Evolutionary conservation across 1,140 invertebrate genomes (phyloP), one percentile per base, ranked within the genome.

Genomic region (Ericerus pela): DNA sequence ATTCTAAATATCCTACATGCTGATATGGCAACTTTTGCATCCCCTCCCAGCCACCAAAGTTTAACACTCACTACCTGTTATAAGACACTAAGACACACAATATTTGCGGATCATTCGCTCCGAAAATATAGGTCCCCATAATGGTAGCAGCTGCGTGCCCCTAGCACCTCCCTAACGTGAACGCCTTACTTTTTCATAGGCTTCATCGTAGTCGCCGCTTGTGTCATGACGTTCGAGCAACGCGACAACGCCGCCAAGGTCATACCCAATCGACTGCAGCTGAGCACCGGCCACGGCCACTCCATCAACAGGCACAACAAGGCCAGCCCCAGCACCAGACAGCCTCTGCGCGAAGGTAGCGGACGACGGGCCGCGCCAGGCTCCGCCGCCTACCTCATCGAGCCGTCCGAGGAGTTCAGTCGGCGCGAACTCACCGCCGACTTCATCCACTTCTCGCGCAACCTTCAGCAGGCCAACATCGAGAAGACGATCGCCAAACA

Each of bases 191-290:
- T 41, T 14, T 33, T 70, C 72, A 27, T 68, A 88, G 85, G 87
- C 16, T 90, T 94, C 65, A 89, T 92, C 55, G 86, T 94, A 3
- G 88, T 93, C 1, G 88, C 89, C 5, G 87, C 88, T 0, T 92
- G 88, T 62, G 89, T 94, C n/a, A 89, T 93, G 86, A 92, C 88
- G 0, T 93, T 92, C 63, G 88, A 92, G 66, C 86, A 87, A 0
- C 73, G 87, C 0, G 87, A 91, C 67, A 88, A 82, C 37, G 85
- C 86, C 0, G 86, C 85, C 0, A 91, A 90, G 67, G 85, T 89
- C 12, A 85, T 87, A 11, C 85, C 85, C 1, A 84, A 84, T 1
- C 73, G 83, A 27, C 76, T 83, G 27, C 78, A 81, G 77, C 54
- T 68, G 72, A 58, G 73, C 76, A 26, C 72, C 74, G 53, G 61